Evolutionary conservation across 2,888 invertebrate species (phyloP), one percentile per base, ranked within the genome.

Genomic region (Atherix ibis): DNA sequence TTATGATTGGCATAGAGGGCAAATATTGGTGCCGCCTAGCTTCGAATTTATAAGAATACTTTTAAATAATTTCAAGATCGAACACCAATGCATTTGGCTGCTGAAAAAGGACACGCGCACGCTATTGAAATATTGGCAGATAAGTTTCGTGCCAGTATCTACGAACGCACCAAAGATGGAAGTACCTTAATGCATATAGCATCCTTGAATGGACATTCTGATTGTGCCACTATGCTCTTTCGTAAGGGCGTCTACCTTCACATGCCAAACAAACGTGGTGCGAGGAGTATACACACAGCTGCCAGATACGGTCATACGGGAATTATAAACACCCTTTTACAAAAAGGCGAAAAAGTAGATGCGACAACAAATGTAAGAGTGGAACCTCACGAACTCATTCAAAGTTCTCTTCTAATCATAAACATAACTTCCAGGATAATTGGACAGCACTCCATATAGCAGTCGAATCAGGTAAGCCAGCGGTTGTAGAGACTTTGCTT

Each of bases 131-230:
- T 94, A 4, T 65, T 98, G 33, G 89, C 92, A 2, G 97, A 98
- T 58, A 97, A 97, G 63, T 97, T 94, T 65, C 89, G 89, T 58
- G 94, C 95, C 3, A 92, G 94, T 44, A 88, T 95, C 48, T 81
- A 88, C 54, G 91, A 94, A 60, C 68, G 97, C 42, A 95, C 95
- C 3, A 94, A 92, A 61, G 97, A 98, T 58, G 98, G 98, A 35
- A 92, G 89, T 51, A 98, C 98, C 0, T 66, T 98, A 41, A 92
- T 98, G 85, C 98, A 98, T 58, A 92, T 98, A 41, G 97, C 98
- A 0, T 92, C 97, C 0, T 68, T 91, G 40, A 89, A 88, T 54
- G 97, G 98, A 0, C 95, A 97, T 58, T 91, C 97, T 0, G 95
- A 95, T 52, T 97, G 97, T 49, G 97, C 97, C 29, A 83, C 92